Evolutionary conservation across 35 echinoderm and acorn worm species (phyloP).

Genomic region (Lytechinus variegatus): DNA sequence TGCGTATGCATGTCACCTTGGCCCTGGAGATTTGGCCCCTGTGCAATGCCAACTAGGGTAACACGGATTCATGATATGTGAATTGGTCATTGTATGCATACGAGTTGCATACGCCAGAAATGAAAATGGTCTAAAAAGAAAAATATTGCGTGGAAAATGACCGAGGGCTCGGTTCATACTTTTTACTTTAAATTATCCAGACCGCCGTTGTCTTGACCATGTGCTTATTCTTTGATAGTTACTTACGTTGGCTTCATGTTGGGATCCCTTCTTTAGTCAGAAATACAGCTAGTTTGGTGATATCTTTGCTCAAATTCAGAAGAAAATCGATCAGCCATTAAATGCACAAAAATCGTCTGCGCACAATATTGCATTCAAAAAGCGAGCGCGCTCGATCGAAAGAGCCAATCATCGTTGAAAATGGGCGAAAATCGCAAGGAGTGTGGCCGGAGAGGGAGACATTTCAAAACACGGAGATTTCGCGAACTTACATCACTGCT

Average conservation of each 20-base stretch:
- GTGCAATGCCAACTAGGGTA: too few relatives aligned
- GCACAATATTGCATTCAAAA: neutral
- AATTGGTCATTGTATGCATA: too few relatives aligned
- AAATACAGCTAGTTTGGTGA: neutral
- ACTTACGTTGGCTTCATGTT: neutral
- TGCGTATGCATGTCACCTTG: too few relatives aligned
- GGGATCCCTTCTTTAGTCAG: neutral
- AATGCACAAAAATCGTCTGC: neutral
- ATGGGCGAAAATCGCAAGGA: neutral
- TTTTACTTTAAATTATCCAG: too few relatives aligned
- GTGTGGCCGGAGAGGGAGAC: neutral
- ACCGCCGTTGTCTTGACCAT: too few relatives aligned
- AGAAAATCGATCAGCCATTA: neutral
- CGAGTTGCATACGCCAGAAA: too few relatives aligned
- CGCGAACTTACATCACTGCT: neutral
- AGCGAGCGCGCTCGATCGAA: slow-evolving; percentile 20
- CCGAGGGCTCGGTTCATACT: too few relatives aligned
- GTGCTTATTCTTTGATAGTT: neutral
- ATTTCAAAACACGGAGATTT: neutral
- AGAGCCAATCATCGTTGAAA: neutral
- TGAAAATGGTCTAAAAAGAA: too few relatives aligned
- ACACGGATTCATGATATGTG: too few relatives aligned
- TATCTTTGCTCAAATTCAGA: neutral
- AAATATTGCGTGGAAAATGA: too few relatives aligned
- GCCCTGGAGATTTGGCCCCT: too few relatives aligned